Evolutionary conservation across 2,888 invertebrate genomes (phyloP).

Genomic region (Charanyca ferruginea): DNA sequence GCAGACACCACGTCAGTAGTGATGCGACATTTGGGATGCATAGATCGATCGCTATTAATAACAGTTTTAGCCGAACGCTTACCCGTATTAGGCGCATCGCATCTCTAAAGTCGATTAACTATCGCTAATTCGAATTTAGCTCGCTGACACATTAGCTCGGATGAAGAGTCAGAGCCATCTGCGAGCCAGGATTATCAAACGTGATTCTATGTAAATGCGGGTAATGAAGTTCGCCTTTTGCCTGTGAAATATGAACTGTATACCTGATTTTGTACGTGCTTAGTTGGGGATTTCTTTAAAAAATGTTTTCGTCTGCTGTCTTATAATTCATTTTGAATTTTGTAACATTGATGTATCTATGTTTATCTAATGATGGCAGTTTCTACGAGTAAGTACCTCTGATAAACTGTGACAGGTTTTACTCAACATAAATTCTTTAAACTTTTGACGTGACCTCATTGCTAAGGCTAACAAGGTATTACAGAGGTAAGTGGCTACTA

Average conservation of each 20-base stretch:
- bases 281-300: slow-evolving; percentile 5
- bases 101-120: slow-evolving; percentile 75
- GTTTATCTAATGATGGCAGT: slow-evolving; percentile 10
- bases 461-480: slow-evolving; percentile 55
- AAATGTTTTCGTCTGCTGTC: slow-evolving; percentile 3
- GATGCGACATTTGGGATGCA: slow-evolving; percentile 51
- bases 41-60: slow-evolving; percentile 69
- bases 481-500: slow-evolving; percentile 37
- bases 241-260: slow-evolving; percentile 28
- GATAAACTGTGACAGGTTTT: slow-evolving; percentile 53
- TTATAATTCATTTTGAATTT: slow-evolving; percentile 2
- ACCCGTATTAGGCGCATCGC: slow-evolving; percentile 67
- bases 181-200: slow-evolving; percentile 60
- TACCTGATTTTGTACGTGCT: slow-evolving; percentile 24
- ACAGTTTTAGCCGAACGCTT: slow-evolving; percentile 69
- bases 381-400: slow-evolving; percentile 17
- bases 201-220: slow-evolving; percentile 57
- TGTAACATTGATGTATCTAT: slow-evolving; percentile 1
- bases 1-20: slow-evolving; percentile 7
- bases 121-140: slow-evolving; percentile 74
- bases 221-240: slow-evolving; percentile 45
- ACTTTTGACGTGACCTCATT: slow-evolving; percentile 55
- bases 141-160: slow-evolving; percentile 70
- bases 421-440: slow-evolving; percentile 35
- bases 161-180: slow-evolving; percentile 62